Evolutionary conservation across 2,113 vertebrate species (phyloP).

Genomic region (Paradisaea rubra): DNA sequence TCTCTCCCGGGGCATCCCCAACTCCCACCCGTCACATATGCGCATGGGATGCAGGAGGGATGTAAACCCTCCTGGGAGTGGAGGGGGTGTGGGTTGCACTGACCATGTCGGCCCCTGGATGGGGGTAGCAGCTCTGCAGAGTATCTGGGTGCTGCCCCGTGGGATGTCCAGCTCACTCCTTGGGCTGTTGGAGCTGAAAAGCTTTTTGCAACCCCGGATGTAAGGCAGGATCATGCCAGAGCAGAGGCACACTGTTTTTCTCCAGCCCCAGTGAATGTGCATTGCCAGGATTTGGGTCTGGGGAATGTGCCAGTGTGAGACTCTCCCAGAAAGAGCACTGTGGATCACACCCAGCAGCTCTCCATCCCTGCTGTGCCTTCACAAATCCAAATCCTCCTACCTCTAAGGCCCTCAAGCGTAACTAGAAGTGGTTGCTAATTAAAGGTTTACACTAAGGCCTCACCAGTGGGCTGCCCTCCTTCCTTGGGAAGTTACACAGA

Average conservation of each 20-base stretch:
- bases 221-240: neutral
- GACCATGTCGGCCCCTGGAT: accelerated
- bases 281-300: neutral
- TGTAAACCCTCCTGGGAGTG: accelerated
- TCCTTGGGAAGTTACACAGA: accelerated
- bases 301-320: accelerated
- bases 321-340: neutral
- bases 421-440: neutral
- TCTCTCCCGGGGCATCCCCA: neutral
- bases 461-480: neutral
- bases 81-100: neutral
- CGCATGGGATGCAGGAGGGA: neutral
- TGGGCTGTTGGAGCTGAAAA: neutral
- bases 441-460: neutral
- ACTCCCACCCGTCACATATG: accelerated
- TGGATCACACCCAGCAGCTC: neutral
- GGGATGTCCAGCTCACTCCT: neutral
- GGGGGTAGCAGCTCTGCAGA: neutral
- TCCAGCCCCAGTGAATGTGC: neutral
- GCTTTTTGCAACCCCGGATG: neutral
- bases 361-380: neutral
- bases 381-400: neutral
- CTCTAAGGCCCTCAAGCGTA: neutral
- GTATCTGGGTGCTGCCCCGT: neutral
- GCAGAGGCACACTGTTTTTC: neutral